A percentile compares a stretch with the other conserved stretches of the same genome.
phyloP scores from a whole-genome alignment of 2,797 vertebrate genomes.

The Pseudochirops cupreus region DNA sequence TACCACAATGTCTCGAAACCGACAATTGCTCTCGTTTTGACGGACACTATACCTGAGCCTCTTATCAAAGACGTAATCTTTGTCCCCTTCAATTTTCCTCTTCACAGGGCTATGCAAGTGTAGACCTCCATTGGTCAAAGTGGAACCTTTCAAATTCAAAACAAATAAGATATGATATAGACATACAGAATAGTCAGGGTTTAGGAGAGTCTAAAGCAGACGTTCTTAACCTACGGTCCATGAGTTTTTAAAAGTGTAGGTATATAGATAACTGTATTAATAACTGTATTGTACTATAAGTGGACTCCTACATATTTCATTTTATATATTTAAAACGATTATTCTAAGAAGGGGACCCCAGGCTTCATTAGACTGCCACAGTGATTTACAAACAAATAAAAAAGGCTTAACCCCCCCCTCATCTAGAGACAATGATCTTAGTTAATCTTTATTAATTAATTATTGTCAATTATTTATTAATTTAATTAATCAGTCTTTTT shows the following conservation, averaged over 20 bases:
- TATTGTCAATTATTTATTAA: background rate
- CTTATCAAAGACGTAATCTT: slow-evolving; percentile 97
- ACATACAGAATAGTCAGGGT: rapidly evolving
- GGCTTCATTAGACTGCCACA: background rate
- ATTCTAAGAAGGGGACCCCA: background rate
- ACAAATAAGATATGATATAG: slow-evolving; percentile 66
- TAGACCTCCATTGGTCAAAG: slow-evolving; percentile 91
- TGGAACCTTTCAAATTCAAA: slow-evolving; percentile 87
- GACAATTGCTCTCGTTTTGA: slow-evolving; percentile 96
- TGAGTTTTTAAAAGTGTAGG: background rate
- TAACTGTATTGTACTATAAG: background rate
- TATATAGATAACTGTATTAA: background rate
- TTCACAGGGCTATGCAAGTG: slow-evolving; percentile 94
- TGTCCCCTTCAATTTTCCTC: slow-evolving; percentile 94
- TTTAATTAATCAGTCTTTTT: background rate
- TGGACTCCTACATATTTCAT: background rate
- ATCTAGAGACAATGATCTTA: background rate
- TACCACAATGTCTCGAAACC: slow-evolving; percentile 98
- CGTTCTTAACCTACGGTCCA: background rate
- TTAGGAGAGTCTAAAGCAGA: background rate
- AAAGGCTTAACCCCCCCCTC: background rate
- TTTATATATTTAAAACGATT: background rate
- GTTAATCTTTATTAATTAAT: background rate
- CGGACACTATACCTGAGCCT: slow-evolving; percentile 97
- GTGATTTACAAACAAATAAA: background rate